Evolutionary conservation across 2,797 vertebrate genomes (phyloP), one percentile per base, ranked within the genome.

Genomic region (Columba guinea): DNA sequence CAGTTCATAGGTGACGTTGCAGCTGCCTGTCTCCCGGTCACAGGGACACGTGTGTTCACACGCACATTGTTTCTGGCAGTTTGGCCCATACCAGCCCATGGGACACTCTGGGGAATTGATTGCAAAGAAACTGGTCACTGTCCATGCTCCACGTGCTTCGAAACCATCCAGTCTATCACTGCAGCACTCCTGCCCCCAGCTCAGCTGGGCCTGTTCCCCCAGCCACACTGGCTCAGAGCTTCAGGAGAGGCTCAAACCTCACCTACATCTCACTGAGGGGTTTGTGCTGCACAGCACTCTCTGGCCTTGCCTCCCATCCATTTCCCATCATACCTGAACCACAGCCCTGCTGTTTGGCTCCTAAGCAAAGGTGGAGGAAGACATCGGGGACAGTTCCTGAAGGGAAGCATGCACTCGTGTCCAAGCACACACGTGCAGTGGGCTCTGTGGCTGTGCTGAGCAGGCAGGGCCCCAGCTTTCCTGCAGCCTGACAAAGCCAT

Each of bases 11-110:
- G 97, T 97, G 95, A 95, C 5, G 79, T 98, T 98, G 87, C 99
- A 99, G 96, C 97, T 98, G 95, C 99, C 99, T 0, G 98, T 99
- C 91, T 95, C 95, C 1, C 95, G 98, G 93, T 99, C 97, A 30
- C 99, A 99, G 55, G 98, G 98, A 94, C 99, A 99, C 35, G 60
- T 88, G 90, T 98, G 94, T 1, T 98, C 96, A 95, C 99, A 99
- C 1, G 24, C 83, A 63, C 99, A 99, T 30, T 84, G 86, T 14
- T 97, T 89, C 90, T 88, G 87, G 87, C 99, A 99, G 92, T 88
- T 86, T 2, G 93, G 95, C 7, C 99, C 99, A 0, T 98, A 98
- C 97, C 97, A 98, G 35, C 99, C 99, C 56, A 98, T 53, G 22
- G 98, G 97, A 95, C 99, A 99, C 59, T 88, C 99, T 99, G 94